Evolutionary conservation across 2,888 invertebrate genomes (phyloP).

Genomic region (Diabrotica balteata): DNA sequence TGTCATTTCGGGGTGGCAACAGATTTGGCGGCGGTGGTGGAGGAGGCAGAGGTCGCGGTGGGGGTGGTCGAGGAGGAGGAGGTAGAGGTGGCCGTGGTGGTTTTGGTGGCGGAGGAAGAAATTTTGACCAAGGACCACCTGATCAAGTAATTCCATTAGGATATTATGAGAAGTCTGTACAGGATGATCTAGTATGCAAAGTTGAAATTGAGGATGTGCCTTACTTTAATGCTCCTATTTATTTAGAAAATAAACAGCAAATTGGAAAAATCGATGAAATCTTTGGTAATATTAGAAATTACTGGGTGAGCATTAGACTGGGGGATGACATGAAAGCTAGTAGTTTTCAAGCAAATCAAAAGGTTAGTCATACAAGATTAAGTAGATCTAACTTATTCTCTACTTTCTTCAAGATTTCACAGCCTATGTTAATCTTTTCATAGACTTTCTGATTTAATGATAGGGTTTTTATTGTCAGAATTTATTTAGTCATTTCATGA

Average conservation of each 20-base stretch:
- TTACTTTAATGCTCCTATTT: constrained; percentile 98
- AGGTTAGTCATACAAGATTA: constrained; percentile 55
- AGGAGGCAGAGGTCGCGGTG: constrained; percentile 55
- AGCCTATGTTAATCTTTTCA: no score
- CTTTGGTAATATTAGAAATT: constrained; percentile 94
- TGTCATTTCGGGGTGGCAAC: constrained; percentile 53
- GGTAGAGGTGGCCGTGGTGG: constrained; percentile 53
- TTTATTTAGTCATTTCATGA: no score
- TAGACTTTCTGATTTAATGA: no score
- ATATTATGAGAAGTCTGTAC: constrained; percentile 84
- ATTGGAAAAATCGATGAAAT: constrained; percentile 99
- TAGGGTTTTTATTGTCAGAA: no score
- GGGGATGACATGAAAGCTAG: constrained; percentile 89
- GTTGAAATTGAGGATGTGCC: constrained; percentile 94
- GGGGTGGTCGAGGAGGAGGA: constrained; percentile 57
- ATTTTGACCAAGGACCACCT: constrained; percentile 79
- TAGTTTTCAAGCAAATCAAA: constrained; percentile 85
- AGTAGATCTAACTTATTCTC: constrained; percentile 23
- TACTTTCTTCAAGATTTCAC: neutral
- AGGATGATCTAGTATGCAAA: constrained; percentile 94
- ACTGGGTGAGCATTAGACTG: constrained; percentile 94
- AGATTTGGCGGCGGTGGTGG: constrained; percentile 50
- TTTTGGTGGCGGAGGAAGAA: constrained; percentile 62
- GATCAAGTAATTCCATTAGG: constrained; percentile 85
- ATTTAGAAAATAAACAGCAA: constrained; percentile 94